Base-by-base conservation (phyloP, 2,797 vertebrate species). In the Tinamus major region DNA sequence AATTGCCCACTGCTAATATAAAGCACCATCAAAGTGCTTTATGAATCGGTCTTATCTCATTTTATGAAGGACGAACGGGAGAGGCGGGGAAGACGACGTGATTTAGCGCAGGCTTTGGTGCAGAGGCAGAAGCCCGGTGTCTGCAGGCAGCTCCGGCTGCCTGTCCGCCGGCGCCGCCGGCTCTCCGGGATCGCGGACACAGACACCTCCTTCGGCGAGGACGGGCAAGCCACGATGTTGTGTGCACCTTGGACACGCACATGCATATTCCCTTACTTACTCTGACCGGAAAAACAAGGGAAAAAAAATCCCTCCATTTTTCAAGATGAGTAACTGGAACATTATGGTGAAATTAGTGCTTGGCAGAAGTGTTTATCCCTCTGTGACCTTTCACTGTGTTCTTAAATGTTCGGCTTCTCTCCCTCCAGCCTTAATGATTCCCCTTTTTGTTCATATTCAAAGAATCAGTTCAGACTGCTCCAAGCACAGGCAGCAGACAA, bases 331-430 rank as follows among this genome's bases (percentile, higher is more conserved):
- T 87, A 92, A 55, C 44, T 33, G 33, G 41, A 79, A 65, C 19
- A 46, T 78, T 55, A 17, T 6, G 64, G 31, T 75, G 79, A 94
- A 93, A 85, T 69, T 26, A 93, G 53, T 83, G 14, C 63, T n/a
- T 92, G 64, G 18, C 65, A 69, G 84, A 90, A 80, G 23, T 58
- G 65, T 87, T 92, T 90, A 85, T 77, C 46, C 46, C 8, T 80
- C 76, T 76, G 62, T 80, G 76, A 93, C 75, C 75, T 94, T 85
- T 55, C 58, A 39, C 67, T 94, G 39, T 70, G 93, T 74, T 68
- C 67, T 92, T 93, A 84, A 92, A 95, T 35, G 51, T 91, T 44
- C 70, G 92, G 33, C 79, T 88, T 89, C 63, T 89, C 79, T 94
- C 48, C 74, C 67, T 95, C 55, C 44, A 70, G 56, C 63, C 6